Evolutionary conservation across 2,797 vertebrate species (phyloP).

Genomic region (Argya squamiceps): DNA sequence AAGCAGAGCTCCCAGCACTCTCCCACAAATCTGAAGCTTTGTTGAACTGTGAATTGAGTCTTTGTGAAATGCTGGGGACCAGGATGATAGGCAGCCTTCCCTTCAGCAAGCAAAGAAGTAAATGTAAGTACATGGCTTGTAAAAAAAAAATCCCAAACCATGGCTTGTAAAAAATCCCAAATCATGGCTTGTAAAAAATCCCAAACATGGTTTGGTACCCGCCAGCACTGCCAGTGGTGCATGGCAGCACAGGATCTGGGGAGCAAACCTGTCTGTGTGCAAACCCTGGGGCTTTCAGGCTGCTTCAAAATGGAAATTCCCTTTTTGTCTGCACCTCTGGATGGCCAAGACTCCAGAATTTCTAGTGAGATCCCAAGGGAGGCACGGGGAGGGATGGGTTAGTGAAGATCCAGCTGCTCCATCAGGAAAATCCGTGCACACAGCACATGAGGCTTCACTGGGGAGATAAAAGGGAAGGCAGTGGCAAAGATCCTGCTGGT

Average conservation of each 20-base stretch:
- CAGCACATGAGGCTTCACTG: not conserved
- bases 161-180: not conserved
- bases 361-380: not conserved
- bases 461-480: not conserved
- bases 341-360: not conserved
- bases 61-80: not conserved
- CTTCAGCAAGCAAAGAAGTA: not conserved
- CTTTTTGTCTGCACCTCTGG: not conserved
- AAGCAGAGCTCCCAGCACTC: not conserved
- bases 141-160: too few species aligned
- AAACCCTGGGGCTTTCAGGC: not conserved
- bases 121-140: not conserved
- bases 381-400: not conserved
- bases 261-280: not conserved
- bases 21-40: not conserved
- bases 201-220: not conserved
- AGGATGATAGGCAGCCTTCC: not conserved
- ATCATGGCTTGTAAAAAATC: not conserved
- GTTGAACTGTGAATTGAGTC: not conserved
- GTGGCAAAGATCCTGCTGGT: not conserved
- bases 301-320: not conserved
- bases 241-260: not conserved
- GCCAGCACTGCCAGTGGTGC: not conserved
- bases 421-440: accelerated
- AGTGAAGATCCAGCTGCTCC: not conserved